Evolutionary conservation across 2,888 invertebrate species (phyloP), one percentile per base, ranked within the genome.

Genomic region (Chrysolina oricalcia): DNA sequence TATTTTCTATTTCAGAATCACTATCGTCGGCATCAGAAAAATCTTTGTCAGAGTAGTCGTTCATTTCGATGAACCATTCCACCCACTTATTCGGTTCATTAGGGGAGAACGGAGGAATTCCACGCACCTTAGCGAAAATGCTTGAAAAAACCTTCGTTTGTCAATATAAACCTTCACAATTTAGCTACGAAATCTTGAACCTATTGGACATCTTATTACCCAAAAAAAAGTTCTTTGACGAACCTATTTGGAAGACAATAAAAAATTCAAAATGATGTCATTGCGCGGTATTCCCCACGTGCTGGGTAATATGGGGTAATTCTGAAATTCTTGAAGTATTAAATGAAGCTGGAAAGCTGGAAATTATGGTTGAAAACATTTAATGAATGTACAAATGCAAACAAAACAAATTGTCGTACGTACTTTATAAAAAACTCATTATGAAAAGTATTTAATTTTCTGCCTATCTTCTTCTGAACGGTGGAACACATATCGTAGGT

Each of bases 401-500:
- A 43, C 43, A 43, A 43, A 43, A 43, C 15, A 43, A 43, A 43
- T 43, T 10, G 6, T 43, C 43, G 10, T 8, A 13, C 43, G 27
- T 27, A 27, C 27, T 27, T 5, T 2, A 43, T 5, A 43, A 43
- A 43, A 43, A 43, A 43, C 43, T 15, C 2, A 43, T 43, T 43
- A 43, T 43, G 43, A 43, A 43, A 56, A 56, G 59, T 10, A 56
- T 21, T 56, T 67, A 11, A 67, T 56, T 65, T 43, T 43, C 43
- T 43, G 43, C 43, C 43, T 43, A 43, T 43, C 27, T 65, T 65
- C 41, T 43, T 65, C 13, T 65, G 15, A 17, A 43, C 19, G 40
- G 40, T 65, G 65, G 65, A 40, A 65, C 41, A 43, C 65, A 65
- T 65, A 21, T 65, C 41, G 23, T n/a, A 65, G 15, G 65, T 65